These are phyloP conservation scores for Stegostoma tigrinum DNA, from an alignment of 2,113 vertebrate genomes.

Conservation along the genomic window DNA sequence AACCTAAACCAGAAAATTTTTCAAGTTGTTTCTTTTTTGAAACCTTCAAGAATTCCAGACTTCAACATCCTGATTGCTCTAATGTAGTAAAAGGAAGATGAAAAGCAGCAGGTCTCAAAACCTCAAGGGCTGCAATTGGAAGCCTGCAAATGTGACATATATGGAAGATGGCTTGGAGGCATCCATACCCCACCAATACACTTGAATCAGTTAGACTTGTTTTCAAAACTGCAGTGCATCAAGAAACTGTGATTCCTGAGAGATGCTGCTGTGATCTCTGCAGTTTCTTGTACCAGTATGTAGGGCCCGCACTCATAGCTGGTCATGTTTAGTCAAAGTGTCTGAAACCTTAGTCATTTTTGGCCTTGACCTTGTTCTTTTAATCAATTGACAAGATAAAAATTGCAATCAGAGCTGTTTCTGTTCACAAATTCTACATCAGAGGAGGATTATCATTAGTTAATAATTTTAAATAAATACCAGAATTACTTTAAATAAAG, in stretches of 20 bases:
- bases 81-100: neutral
- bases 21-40: neutral
- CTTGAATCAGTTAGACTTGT: neutral
- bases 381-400: neutral
- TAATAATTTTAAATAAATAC: neutral
- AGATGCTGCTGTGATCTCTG: too few species aligned
- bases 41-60: neutral
- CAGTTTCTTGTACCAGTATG: neutral
- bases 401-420: neutral
- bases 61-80: neutral
- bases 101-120: neutral
- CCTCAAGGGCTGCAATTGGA: neutral
- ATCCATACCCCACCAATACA: neutral
- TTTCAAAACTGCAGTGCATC: neutral
- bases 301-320: neutral
- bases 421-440: neutral
- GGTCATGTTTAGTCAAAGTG: too few species aligned
- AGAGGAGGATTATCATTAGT: neutral
- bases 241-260: neutral
- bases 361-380: neutral
- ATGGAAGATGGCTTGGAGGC: neutral
- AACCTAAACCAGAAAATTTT: neutral
- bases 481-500: neutral
- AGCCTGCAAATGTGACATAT: neutral
- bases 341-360: neutral